phyloP scores from a whole-genome alignment of 2,888 invertebrate species.

The Sarcophaga subvicina region DNA sequence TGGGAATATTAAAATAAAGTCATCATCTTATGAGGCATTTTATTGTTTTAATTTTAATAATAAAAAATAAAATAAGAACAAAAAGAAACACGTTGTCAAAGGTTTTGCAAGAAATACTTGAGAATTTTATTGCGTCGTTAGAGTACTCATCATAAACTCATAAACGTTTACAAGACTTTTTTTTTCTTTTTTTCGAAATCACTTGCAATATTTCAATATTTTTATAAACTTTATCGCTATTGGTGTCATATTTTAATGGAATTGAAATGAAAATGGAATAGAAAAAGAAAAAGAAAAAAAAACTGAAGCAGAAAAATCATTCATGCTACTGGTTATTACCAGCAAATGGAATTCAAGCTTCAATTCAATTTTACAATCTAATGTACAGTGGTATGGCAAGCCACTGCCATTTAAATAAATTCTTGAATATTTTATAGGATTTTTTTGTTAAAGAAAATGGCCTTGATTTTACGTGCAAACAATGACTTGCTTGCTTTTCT shows the following conservation, averaged over 20 bases:
- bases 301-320: not conserved
- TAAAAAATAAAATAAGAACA: not conserved
- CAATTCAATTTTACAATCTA: too few species aligned
- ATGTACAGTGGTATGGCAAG: too few species aligned
- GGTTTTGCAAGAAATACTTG: not conserved
- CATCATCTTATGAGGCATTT: not conserved
- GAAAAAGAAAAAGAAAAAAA: not conserved
- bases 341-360: too few species aligned
- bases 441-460: too few species aligned
- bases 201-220: not conserved
- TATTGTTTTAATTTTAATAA: not conserved
- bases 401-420: too few species aligned
- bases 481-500: too few species aligned
- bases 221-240: not conserved
- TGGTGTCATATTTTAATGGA: not conserved
- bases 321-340: not conserved
- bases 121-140: constrained; percentile 13
- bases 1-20: not conserved
- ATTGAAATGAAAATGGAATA: not conserved
- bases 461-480: too few species aligned
- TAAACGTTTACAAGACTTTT: not conserved
- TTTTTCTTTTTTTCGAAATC: not conserved
- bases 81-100: not conserved
- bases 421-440: too few species aligned
- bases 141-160: not conserved